Evolutionary conservation across 2,797 vertebrate genomes (phyloP).

Genomic region (Kryptopterus vitreolus): DNA sequence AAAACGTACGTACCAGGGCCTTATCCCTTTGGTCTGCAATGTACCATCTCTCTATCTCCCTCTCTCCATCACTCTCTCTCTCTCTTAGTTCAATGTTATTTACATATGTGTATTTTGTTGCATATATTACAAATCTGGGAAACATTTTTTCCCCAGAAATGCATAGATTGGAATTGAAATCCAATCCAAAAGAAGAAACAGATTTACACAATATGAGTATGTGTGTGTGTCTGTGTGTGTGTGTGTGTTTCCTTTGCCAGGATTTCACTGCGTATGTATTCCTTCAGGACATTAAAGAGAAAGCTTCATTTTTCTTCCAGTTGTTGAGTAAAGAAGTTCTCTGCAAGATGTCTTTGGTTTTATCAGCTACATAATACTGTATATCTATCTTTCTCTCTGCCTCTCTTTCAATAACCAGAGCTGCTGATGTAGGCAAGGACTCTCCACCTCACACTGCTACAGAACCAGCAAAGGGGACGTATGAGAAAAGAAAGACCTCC

Average conservation of each 20-base stretch:
- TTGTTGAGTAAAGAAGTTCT: slow-evolving; percentile 51
- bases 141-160: not conserved
- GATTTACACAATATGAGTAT: not conserved
- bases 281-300: slow-evolving; percentile 17
- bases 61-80: not conserved
- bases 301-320: slow-evolving; percentile 21
- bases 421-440: slow-evolving; percentile 79
- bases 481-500: not conserved
- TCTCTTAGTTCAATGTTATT: not conserved
- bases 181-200: not conserved
- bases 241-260: not conserved
- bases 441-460: slow-evolving; percentile 54
- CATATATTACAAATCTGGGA: not conserved
- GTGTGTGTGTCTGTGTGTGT: not conserved
- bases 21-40: not conserved
- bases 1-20: not conserved
- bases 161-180: too few species aligned
- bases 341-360: slow-evolving; percentile 64
- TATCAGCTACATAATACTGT: slow-evolving; percentile 52
- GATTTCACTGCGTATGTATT: not conserved
- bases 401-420: slow-evolving; percentile 63
- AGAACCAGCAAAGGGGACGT: not conserved
- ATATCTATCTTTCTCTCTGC: slow-evolving; percentile 61
- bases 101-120: not conserved
- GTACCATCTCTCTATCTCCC: too few species aligned